Conservation (phyloP, 2,888 invertebrate genomes). For the Sinotaia quadrata region DNA sequence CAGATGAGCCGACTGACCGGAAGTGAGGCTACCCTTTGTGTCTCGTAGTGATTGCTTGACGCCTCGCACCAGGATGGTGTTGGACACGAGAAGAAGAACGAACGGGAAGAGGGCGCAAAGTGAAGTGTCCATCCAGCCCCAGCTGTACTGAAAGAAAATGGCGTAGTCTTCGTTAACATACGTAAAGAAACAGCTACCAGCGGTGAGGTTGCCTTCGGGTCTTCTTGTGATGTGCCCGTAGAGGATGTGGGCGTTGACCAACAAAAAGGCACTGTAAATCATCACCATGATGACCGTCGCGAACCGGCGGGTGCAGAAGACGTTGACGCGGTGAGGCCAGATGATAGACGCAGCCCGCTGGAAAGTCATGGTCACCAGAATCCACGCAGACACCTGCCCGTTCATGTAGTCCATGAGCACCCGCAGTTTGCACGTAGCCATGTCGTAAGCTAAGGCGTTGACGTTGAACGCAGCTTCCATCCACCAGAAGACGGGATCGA, state of each 20-base stretch:
- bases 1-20: neutral
- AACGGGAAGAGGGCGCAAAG: conserved; percentile 5
- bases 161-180: conserved; percentile 9
- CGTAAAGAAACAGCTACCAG: neutral
- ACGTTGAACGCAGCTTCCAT: too few species aligned
- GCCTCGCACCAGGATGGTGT: conserved; percentile 9
- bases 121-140: conserved; percentile 2
- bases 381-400: conserved; percentile 26
- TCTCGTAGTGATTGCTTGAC: conserved; percentile 1
- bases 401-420: conserved; percentile 7
- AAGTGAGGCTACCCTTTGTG: neutral
- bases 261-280: neutral
- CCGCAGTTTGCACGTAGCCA: conserved; percentile 25
- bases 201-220: neutral
- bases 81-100: neutral
- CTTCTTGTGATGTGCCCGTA: neutral
- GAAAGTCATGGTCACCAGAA: conserved; percentile 32
- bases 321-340: conserved; percentile 24
- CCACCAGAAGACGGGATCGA: conserved; percentile 14
- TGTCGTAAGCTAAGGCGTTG: too few species aligned
- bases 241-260: conserved; percentile 16
- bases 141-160: neutral
- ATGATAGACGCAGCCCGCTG: conserved; percentile 25
- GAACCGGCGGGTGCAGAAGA: neutral
- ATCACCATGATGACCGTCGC: neutral